Conservation (phyloP, 2,113 vertebrate genomes). For the Amphiprion ocellaris region DNA sequence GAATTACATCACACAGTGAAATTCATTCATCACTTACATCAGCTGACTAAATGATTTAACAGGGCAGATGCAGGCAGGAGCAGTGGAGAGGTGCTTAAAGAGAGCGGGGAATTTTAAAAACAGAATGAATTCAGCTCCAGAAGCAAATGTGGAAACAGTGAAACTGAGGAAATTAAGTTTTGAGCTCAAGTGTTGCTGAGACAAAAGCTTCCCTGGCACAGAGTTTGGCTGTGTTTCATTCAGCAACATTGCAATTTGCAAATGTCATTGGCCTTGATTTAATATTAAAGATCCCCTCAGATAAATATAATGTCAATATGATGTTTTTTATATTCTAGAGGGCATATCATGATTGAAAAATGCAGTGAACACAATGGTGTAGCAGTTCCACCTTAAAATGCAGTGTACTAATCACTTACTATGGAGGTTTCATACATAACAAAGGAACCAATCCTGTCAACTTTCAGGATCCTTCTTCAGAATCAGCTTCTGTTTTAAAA, state of each 20-base stretch:
- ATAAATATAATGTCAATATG: no score
- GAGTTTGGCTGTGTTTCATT: conserved; percentile 27
- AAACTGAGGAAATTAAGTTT: conserved; percentile 30
- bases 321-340: no score
- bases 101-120: conserved; percentile 9
- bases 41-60: conserved; percentile 56
- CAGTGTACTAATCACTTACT: no score
- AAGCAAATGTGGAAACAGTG: conserved; percentile 16
- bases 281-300: not conserved
- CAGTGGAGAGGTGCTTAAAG: conserved; percentile 8
- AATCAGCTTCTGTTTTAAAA: no score
- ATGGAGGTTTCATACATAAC: no score
- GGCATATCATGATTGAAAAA: no score
- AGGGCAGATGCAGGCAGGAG: conserved; percentile 38
- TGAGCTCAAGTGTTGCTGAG: conserved; percentile 14
- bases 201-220: conserved; percentile 1
- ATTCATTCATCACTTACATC: conserved; percentile 53
- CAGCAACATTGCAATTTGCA: conserved; percentile 2
- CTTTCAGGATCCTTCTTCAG: no score
- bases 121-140: conserved; percentile 16
- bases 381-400: no score
- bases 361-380: no score
- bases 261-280: conserved; percentile 15
- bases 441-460: no score
- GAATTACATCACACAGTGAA: conserved; percentile 46